Base-by-base conservation (phyloP, 1,140 invertebrate species). In the Lethrus apterus region DNA sequence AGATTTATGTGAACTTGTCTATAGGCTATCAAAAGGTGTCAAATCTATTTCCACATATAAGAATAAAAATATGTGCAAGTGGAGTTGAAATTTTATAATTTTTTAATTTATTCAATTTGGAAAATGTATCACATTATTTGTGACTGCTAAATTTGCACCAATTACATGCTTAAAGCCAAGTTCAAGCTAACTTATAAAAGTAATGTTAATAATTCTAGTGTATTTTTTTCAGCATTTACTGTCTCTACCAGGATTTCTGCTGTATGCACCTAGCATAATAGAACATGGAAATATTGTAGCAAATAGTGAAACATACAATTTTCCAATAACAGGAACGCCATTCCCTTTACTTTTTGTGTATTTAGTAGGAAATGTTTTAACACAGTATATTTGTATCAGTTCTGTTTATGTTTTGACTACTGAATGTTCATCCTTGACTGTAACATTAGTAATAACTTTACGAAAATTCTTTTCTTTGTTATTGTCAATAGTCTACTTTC, bases 401-500 rank as follows among this genome's bases (percentile, higher is more conserved):
- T 90, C 91, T 8, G 95, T 99, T 1, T 98, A 95, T 62, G 77
- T 86, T 11, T 73, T 98, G 58, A 97, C 92, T 2, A 89, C 93
- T 0, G 90, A 95, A 65, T 95, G 92, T 63, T 79, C 87, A 5
- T 96, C 94, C 0, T 65, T 99, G 9, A 94, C 92, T 0, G 93
- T 99, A 0, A 99, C 94, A 0, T 70, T 99, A 44, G 90, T 98
- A 2, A 83, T 98, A 9, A 99, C 96, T 1, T 66, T 98, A 34
- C 73, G 96, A 21, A 99, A 99, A 68, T 99, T 99, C 64, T 72
- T 92, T 4, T 96, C 93, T 7, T 70, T 99, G 30, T 68, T 99
- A 11, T 86, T 99, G 63, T 98, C 95, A 1, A 96, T 99, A 57
- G 59, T 92, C 24, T 98, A 96, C 64, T 99, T 99, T 65, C 72